Evolutionary conservation across 2,797 vertebrate genomes (phyloP), one percentile per base, ranked within the genome.

Genomic region (Zalophus californianus): DNA sequence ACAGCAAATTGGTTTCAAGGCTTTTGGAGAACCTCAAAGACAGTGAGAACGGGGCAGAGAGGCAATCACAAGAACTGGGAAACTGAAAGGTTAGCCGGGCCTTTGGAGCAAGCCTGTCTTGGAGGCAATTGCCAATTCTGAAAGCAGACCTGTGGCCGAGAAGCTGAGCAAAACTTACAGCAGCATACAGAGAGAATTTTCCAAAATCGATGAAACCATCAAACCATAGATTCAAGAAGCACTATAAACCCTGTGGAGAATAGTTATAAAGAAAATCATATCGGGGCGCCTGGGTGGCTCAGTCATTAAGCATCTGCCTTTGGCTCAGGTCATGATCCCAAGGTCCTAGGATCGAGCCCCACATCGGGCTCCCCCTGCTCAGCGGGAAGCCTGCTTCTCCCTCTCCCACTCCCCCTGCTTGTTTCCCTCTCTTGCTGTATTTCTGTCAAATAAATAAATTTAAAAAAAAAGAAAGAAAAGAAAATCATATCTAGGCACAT

Each of bases 201-300:
- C 82, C 56, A 85, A 70, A 92, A 78, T 0, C 56, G 27, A 86
- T 48, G 23, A 72, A 96, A 90, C 86, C 62, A n/a, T 64, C 60
- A 93, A 60, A 60, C 54, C 58, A 91, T 15, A 86, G 44, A 84
- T 60, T 96, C 48, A 64, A 95, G 83, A 62, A 94, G 54, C 75
- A 94, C 29, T 32, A 83, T 79, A 62, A 86, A 90, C 13, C 70
- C 41, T 32, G n/a, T 3, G 16, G 54, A 92, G 60, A 73, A 83
- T n/a, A 93, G 60, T 78, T 73, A 86, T 18, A 94, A 83, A 92
- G 52, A 83, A 89, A 95, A 90, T 52, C 20, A 1, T 14, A 78
- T 66, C 23, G 44, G 44, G 44, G 44, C 44, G 44, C 44, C 44
- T 44, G 44, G 44, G 44, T 44, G 44, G 44, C 44, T 44, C 44